phyloP scores from a whole-genome alignment of 2,888 invertebrate species.

The Cerastis leucographa region DNA sequence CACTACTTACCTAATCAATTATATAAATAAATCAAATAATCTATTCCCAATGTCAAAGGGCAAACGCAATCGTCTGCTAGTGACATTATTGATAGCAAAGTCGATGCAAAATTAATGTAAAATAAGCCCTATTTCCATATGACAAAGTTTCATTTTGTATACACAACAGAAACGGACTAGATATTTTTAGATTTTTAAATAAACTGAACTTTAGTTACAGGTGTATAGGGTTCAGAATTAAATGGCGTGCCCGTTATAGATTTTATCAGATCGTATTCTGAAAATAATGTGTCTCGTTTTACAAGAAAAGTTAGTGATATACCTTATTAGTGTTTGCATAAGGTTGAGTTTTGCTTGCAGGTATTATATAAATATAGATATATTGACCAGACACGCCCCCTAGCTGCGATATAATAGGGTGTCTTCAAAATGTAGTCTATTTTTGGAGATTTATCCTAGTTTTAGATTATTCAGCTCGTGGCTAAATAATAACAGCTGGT shows the following conservation, averaged over 20 bases:
- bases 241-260: not conserved
- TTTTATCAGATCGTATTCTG: slow-evolving; percentile 36
- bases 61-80: slow-evolving; percentile 59
- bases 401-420: slow-evolving; percentile 18
- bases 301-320: not conserved
- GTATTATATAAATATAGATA: slow-evolving; percentile 11
- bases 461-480: no score
- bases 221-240: not conserved
- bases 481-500: no score
- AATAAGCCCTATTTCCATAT: not conserved
- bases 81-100: slow-evolving; percentile 47
- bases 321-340: not conserved
- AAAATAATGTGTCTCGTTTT: slow-evolving; percentile 4
- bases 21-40: slow-evolving; percentile 58
- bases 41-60: slow-evolving; percentile 67
- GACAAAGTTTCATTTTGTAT: not conserved
- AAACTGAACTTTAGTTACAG: rapidly evolving
- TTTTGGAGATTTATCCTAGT: no score
- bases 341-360: slow-evolving; percentile 28
- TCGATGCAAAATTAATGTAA: not conserved
- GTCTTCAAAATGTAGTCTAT: not conserved
- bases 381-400: slow-evolving; percentile 68
- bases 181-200: not conserved
- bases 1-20: not conserved
- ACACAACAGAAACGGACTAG: no score